These are phyloP conservation scores for Capromys pilorides DNA, from an alignment of 2,797 vertebrate genomes.

Conservation along the genomic window DNA sequence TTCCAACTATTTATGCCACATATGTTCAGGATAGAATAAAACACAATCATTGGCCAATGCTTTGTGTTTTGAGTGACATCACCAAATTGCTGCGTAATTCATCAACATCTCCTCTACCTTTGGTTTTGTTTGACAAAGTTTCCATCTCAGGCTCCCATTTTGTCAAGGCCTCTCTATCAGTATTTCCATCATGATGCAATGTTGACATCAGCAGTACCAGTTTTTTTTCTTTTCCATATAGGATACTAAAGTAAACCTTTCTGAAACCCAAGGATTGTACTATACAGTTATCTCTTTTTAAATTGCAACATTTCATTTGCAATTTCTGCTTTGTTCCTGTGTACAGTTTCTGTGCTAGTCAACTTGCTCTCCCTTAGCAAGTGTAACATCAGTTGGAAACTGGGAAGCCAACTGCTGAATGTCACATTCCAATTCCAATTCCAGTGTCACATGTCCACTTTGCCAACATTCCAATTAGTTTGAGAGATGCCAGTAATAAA, in stretches of 20 bases:
- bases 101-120: background rate
- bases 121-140: background rate
- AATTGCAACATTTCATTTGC: background rate
- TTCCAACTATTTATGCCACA: background rate
- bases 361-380: background rate
- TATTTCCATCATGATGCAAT: background rate
- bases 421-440: background rate
- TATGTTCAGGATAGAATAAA: background rate
- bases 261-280: background rate
- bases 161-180: background rate
- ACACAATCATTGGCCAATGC: background rate
- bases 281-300: background rate
- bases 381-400: background rate
- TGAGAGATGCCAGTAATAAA: background rate
- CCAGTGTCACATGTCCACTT: background rate
- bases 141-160: background rate
- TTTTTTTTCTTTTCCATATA: background rate
- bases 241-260: background rate
- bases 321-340: background rate
- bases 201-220: background rate
- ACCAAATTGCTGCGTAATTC: background rate
- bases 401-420: background rate
- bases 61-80: background rate
- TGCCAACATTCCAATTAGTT: background rate
- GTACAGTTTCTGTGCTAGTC: background rate